Conservation (phyloP, 2,113 vertebrate species). For the Sprattus sprattus region DNA sequence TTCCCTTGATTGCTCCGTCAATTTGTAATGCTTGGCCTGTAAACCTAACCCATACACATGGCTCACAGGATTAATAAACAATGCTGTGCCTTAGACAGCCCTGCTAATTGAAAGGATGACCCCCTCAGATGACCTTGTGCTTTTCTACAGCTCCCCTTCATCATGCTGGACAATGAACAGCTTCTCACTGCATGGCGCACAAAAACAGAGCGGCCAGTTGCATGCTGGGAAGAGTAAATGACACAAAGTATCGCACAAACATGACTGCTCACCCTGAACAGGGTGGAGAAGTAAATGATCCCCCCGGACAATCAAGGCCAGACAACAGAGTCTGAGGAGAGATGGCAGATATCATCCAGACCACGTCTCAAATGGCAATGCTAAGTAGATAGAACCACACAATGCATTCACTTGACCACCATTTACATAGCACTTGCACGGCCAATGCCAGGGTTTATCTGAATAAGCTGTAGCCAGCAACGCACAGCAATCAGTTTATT, state of each 20-base stretch:
- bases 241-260: conserved; percentile 1
- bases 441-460: neutral
- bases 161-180: neutral
- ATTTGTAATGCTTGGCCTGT: neutral
- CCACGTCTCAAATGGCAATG: neutral
- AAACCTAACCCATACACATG: neutral
- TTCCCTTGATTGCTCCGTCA: neutral
- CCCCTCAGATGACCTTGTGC: neutral
- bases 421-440: neutral
- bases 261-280: neutral
- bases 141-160: neutral
- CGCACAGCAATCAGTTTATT: neutral
- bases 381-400: neutral
- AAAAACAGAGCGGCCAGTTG: conserved; percentile 12
- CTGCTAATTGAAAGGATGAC: neutral
- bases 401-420: neutral
- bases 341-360: neutral
- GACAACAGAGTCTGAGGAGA: neutral
- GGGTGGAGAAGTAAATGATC: neutral
- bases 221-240: conserved; percentile 14
- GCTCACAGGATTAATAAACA: neutral
- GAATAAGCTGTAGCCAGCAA: neutral
- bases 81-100: neutral
- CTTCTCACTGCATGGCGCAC: conserved; percentile 4
- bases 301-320: neutral